phyloP scores from a whole-genome alignment of 2,797 vertebrate species.

The Hydrophis major region DNA sequence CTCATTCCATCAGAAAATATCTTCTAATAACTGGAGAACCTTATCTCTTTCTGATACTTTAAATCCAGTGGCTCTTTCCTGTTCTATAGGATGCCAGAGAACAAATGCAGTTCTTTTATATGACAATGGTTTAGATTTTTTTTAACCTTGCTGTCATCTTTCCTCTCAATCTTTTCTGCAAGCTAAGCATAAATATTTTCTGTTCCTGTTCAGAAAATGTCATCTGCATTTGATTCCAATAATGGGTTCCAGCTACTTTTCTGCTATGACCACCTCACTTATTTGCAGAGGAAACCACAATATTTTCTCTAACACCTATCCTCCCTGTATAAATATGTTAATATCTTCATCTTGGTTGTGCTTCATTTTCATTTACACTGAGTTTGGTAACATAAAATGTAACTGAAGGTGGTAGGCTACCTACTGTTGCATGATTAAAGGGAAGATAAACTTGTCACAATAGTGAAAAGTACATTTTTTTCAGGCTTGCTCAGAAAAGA shows the following conservation, averaged over 20 bases:
- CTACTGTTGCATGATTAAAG: background rate
- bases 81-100: background rate
- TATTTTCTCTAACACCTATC: background rate
- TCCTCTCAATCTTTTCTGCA: background rate
- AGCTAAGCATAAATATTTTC: background rate
- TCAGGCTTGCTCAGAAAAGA: background rate
- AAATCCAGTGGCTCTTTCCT: background rate
- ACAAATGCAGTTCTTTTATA: background rate
- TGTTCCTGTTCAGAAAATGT: background rate
- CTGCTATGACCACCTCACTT: background rate
- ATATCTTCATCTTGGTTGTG: background rate
- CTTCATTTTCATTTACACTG: background rate
- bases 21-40: too few relatives aligned
- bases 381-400: background rate
- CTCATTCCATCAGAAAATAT: too few relatives aligned
- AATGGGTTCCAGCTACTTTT: background rate
- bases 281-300: background rate
- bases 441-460: background rate
- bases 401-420: background rate
- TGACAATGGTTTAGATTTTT: background rate
- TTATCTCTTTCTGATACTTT: background rate
- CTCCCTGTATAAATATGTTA: background rate
- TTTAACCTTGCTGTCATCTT: background rate
- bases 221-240: background rate
- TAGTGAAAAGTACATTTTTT: background rate